phyloP scores from a whole-genome alignment of 1,140 invertebrate genomes.

The Bombus picipes region DNA sequence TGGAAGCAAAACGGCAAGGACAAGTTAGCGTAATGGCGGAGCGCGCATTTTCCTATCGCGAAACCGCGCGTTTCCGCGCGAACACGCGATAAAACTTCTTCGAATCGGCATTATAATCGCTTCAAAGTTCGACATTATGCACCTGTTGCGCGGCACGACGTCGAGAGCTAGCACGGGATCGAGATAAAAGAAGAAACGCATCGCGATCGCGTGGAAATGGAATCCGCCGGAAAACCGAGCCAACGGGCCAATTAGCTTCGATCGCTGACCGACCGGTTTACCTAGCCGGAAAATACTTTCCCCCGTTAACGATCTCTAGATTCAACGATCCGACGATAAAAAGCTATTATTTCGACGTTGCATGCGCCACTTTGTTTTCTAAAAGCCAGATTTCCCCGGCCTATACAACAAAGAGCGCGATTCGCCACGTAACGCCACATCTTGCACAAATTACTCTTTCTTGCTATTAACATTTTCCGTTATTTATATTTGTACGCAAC shows the following conservation, averaged over 20 bases:
- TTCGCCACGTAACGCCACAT: background rate
- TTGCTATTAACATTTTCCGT: background rate
- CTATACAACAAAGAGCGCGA: background rate
- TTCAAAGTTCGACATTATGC: conserved; percentile 27
- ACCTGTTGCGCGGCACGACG: conserved; percentile 33
- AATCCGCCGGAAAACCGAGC: background rate
- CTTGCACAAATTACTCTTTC: background rate
- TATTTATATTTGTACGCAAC: no score
- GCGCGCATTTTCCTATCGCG: conserved; percentile 1
- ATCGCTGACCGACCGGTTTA: background rate
- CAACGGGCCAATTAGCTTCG: conserved; percentile 8
- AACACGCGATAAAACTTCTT: background rate
- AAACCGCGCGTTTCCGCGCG: background rate
- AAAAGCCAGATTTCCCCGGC: background rate
- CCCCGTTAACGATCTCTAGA: background rate
- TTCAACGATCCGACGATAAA: conserved; percentile 4
- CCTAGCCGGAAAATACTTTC: conserved; percentile 13
- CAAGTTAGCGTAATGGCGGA: background rate
- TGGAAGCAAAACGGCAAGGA: conserved; percentile 78
- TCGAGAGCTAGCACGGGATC: background rate
- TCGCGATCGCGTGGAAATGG: background rate
- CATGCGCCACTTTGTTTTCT: background rate
- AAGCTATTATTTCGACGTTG: background rate
- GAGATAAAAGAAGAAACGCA: conserved; percentile 22
- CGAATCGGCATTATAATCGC: conserved; percentile 31